phyloP scores from a whole-genome alignment of 2,113 vertebrate genomes.

The Cinclus cinclus region DNA sequence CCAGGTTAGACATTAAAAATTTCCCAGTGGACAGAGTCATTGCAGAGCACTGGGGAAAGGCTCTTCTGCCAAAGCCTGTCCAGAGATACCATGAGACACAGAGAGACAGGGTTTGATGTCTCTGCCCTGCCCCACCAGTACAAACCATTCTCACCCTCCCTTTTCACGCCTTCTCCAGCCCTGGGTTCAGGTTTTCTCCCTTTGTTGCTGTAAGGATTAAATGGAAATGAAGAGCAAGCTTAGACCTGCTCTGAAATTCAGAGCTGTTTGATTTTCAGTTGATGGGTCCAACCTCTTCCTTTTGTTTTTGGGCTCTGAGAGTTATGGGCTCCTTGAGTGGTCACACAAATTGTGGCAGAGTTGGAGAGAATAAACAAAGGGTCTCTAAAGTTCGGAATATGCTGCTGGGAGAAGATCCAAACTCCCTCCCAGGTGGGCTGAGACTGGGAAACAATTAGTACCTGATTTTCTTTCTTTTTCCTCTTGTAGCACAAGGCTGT shows the following conservation, averaged over 20 bases:
- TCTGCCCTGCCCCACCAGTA: neutral
- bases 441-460: neutral
- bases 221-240: neutral
- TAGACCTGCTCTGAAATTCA: neutral
- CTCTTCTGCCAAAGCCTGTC: neutral
- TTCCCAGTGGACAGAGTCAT: neutral
- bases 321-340: rapidly evolving
- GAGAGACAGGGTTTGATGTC: neutral
- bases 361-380: neutral
- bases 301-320: neutral
- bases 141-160: neutral
- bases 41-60: neutral
- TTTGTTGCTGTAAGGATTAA: neutral
- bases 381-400: neutral
- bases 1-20: neutral
- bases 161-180: neutral
- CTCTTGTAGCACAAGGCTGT: neutral
- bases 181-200: neutral
- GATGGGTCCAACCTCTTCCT: neutral
- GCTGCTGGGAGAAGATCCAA: neutral
- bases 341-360: neutral
- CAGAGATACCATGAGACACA: neutral
- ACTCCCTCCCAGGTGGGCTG: neutral
- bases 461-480: neutral
- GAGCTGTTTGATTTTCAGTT: neutral